A percentile compares a stretch with the other conserved stretches of the same genome.
phyloP scores from a whole-genome alignment of 2,888 invertebrate genomes.

The Timema podura region DNA sequence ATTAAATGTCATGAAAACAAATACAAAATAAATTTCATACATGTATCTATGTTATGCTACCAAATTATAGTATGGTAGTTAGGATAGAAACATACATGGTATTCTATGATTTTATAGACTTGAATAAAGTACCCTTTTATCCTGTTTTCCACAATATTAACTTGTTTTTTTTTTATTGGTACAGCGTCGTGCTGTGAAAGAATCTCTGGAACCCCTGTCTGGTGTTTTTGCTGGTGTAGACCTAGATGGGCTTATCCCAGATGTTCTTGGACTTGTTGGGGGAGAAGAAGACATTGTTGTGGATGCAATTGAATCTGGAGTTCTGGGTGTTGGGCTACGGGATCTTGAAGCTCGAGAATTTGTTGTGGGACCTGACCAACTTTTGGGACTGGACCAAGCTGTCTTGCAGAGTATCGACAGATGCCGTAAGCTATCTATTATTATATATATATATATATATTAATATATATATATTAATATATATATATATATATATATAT shows the following conservation, averaged over 20 bases:
- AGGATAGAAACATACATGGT: too few relatives aligned
- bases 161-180: constrained; percentile 26
- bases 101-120: too few relatives aligned
- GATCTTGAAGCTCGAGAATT: constrained; percentile 53
- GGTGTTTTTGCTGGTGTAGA: constrained; percentile 28
- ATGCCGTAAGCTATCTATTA: constrained; percentile 57
- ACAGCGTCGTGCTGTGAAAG: constrained; percentile 57
- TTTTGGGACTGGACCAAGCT: constrained; percentile 85
- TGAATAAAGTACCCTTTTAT: neutral
- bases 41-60: too few relatives aligned
- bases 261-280: constrained; percentile 48
- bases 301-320: constrained; percentile 53
- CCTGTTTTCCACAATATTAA: neutral
- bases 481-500: too few relatives aligned
- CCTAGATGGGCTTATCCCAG: constrained; percentile 19
- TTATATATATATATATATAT: too few relatives aligned
- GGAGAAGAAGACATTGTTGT: constrained; percentile 71
- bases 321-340: constrained; percentile 33
- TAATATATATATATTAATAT: too few relatives aligned
- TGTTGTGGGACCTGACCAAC: constrained; percentile 68
- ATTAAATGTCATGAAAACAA: too few relatives aligned
- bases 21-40: too few relatives aligned
- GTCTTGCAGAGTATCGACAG: constrained; percentile 88
- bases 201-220: constrained; percentile 50
- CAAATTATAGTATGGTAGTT: too few relatives aligned